Evolutionary conservation across 2,113 vertebrate genomes (phyloP), one percentile per base, ranked within the genome.

Genomic region (Cynocephalus volans): DNA sequence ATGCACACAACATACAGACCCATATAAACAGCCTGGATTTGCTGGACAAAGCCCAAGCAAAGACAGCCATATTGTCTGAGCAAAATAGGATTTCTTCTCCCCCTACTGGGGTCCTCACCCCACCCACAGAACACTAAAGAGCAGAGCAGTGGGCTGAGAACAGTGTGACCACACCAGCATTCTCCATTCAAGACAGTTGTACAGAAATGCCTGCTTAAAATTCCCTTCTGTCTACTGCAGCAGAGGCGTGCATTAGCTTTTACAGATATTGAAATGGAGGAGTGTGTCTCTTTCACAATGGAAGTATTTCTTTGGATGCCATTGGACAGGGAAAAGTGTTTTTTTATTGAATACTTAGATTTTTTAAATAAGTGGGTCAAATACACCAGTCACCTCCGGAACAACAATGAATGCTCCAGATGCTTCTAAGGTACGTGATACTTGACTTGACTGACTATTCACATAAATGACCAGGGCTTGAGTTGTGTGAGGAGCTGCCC

Each of bases 1-100:
- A 99, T 93, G 97, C 98, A 93, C 99, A 99, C 99, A 99, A 99
- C 98, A 99, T 99, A 98, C 99, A 99, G 98, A 99, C 98, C 0
- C 99, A 99, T 48, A 98, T 98, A 1, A 96, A 99, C 90, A 99
- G 99, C 98, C 98, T 99, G 94, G 98, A 99, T 67, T 99, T 99
- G 99, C 99, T 99, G 99, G 99, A 99, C 45, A 99, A 99, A 98
- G 99, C 99, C 88, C 98, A 99, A 98, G 98, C 98, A 8, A 99
- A 99, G 98, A 99, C 99, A 98, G 99, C 98, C 69, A 97, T 96
- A 86, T 98, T 99, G 79, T 96, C 99, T 96, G 99, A 99, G 93
- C 98, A 98, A 69, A 99, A 98, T 58, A 98, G 98, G 96, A 98
- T 89, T 96, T 99, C 99, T 85, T 98, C 99, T 26, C 97, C 99